Evolutionary conservation across 2,113 vertebrate genomes (phyloP).

Genomic region (Furnarius figulus): DNA sequence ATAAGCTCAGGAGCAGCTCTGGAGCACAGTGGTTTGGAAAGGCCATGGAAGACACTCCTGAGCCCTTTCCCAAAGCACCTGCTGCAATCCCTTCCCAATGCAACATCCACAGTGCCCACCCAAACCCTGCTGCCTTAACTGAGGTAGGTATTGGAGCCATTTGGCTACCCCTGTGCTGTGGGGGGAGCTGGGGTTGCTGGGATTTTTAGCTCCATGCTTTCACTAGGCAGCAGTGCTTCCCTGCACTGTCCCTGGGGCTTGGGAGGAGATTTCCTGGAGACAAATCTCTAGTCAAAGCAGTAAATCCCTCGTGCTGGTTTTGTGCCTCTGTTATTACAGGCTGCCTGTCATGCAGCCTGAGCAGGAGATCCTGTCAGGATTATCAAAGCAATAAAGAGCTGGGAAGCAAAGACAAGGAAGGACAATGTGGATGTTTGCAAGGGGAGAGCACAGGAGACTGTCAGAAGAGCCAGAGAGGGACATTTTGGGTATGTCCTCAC

Average conservation of each 20-base stretch:
- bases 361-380: not conserved
- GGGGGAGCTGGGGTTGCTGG: not conserved
- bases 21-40: not conserved
- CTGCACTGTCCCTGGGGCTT: not conserved
- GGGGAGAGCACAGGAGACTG: not conserved
- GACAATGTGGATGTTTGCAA: not conserved
- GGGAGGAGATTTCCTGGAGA: not conserved
- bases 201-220: not conserved
- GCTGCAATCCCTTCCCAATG: not conserved
- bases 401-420: not conserved
- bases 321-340: not conserved
- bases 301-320: not conserved
- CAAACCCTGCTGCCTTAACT: not conserved
- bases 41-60: not conserved
- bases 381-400: not conserved
- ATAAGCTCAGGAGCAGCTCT: not conserved
- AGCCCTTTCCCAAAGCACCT: not conserved
- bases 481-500: not conserved
- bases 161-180: not conserved
- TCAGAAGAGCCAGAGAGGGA: not conserved
- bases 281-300: not conserved
- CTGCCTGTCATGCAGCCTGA: not conserved
- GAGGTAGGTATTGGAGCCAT: accelerated
- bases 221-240: not conserved
- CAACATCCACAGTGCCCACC: not conserved